Base-by-base conservation (phyloP, 35 echinoderm and acorn worm genomes). In the Chiridota heheva region DNA sequence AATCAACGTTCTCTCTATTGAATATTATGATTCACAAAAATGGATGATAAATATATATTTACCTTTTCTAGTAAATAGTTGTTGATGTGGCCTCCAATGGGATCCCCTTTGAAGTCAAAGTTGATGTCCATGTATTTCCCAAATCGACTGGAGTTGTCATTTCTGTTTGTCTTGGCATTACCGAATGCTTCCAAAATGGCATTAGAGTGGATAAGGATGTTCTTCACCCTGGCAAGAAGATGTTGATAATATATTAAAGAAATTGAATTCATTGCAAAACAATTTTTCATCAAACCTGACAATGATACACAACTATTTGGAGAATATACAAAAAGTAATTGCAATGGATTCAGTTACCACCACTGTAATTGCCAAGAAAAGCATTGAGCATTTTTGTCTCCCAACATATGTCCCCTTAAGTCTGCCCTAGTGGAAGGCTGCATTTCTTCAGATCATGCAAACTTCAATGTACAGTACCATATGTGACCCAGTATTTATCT, bases 71-170 rank as follows among this genome's bases (percentile, higher is more conserved):
- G 69, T 7, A 98, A 72, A 47, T 98, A 98, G 48, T 98, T 98
- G 70, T 86, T 98, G 45, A 98, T 98, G 56, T 98, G 95, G 13
- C 95, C 95, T 2, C 95, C 95, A 20, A 98, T 98, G 35, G 95
- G 95, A 60, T 98, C 95, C 30, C 95, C 95, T 72, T 98, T 98
- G 67, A 98, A 98, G 67, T 98, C 95, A 92, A 98, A 98, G 83
- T 98, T 98, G 84, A 98, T 98, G 59, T 98, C 95, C 95, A 98
- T 98, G 80, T 98, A 98, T 40, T 98, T 98, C 25, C 95, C 95
- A 59, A 98, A 98, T 15, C 95, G 58, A 56, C 95, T 98, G 39
- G 95, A 98, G 81, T 98, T 98, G 72, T 98, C 95, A 57, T 98
- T 98, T 12, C 95, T 34, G 65, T 91, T 98, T 34, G 95, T 98